A percentile compares a stretch with the other conserved stretches of the same genome.
These are phyloP conservation scores for Chirona hameri DNA, from an alignment of 2,888 invertebrate genomes.

Conservation along the genomic window DNA sequence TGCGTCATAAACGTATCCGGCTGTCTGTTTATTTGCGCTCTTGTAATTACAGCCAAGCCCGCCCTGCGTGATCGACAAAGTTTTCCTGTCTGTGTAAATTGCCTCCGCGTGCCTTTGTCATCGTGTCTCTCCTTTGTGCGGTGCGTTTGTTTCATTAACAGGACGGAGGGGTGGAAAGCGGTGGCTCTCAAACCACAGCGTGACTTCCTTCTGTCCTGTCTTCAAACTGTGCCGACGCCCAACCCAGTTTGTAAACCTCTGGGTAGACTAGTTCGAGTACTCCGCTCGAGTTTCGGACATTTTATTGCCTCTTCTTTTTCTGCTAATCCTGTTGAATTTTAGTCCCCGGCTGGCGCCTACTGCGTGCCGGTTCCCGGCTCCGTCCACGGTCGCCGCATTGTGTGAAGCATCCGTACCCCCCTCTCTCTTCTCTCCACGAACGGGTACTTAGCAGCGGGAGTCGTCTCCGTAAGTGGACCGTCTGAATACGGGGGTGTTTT, in stretches of 20 bases:
- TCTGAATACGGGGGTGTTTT: no score
- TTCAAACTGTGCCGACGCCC: background rate
- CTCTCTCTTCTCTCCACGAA: no score
- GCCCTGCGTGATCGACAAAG: background rate
- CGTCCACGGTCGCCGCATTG: no score
- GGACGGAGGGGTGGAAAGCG: background rate
- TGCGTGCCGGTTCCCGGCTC: no score
- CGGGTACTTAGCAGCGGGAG: no score
- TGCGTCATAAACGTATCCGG: no score
- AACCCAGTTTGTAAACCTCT: background rate
- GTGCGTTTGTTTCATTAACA: background rate
- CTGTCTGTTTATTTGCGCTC: background rate
- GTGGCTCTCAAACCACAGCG: background rate
- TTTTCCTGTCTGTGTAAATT: conserved; percentile 7
- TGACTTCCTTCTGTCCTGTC: background rate
- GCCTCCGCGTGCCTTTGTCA: background rate
- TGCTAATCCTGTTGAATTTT: background rate
- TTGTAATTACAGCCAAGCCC: background rate
- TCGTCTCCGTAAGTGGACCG: no score
- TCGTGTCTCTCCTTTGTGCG: background rate
- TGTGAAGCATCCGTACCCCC: no score
- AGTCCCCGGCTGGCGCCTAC: no score
- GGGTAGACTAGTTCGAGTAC: background rate
- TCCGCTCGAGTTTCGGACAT: background rate
- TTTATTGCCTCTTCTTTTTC: background rate